phyloP scores from a whole-genome alignment of 2,888 invertebrate species.

The Metopia argyrocephala region DNA sequence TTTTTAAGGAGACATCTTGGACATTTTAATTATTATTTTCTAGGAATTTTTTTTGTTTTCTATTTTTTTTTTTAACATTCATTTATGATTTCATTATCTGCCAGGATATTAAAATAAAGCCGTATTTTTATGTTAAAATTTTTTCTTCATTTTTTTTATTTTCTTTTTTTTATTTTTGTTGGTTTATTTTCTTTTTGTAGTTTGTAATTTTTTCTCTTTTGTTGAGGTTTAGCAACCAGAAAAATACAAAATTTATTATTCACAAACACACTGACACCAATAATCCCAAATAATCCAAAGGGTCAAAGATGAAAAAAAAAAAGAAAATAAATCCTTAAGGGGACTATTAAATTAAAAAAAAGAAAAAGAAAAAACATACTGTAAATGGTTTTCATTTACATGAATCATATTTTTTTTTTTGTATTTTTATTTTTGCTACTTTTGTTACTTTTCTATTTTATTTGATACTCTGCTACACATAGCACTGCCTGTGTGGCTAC shows the following conservation, averaged over 20 bases:
- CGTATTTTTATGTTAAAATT: not conserved
- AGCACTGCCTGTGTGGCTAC: too few relatives aligned
- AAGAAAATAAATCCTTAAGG: not conserved
- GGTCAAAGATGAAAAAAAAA: too few relatives aligned
- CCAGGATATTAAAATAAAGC: not conserved
- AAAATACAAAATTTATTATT: not conserved
- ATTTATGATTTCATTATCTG: too few relatives aligned
- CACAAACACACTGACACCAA: not conserved
- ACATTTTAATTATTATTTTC: too few relatives aligned
- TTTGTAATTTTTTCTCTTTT: not conserved
- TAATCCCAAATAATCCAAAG: too few relatives aligned
- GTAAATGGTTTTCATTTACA: constrained; percentile 9
- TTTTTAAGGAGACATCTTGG: too few relatives aligned
- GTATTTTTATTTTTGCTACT: constrained; percentile 15
- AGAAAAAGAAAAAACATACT: constrained; percentile 6
- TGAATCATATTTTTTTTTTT: constrained; percentile 23
- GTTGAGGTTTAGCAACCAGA: not conserved
- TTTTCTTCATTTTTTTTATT: not conserved
- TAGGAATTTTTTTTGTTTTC: too few relatives aligned
- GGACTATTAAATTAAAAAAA: not conserved
- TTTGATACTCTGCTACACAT: not conserved
- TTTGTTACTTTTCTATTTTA: not conserved
- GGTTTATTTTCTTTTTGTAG: not conserved
- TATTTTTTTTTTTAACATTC: too few relatives aligned
- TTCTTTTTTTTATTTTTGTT: not conserved